Percentiles rank a stretch among this genome's conserved stretches.
These are phyloP conservation scores for Triplophysa tibetana DNA, from an alignment of 2,113 vertebrate genomes.

Conservation along the genomic window DNA sequence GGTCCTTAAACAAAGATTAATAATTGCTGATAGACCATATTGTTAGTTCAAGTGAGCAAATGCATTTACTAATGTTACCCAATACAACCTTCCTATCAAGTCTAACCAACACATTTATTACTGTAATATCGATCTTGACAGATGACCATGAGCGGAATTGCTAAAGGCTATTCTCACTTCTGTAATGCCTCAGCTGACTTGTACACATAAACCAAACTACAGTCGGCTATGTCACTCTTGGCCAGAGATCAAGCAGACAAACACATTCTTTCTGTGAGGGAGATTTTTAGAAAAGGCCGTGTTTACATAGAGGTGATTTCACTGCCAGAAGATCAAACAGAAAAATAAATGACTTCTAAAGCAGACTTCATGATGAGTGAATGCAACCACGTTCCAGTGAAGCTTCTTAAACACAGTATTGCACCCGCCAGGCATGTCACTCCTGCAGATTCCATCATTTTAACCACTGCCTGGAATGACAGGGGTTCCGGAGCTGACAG, in stretches of 20 bases:
- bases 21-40: no score
- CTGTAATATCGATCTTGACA: neutral
- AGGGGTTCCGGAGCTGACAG: neutral
- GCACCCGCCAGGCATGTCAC: neutral
- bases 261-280: neutral
- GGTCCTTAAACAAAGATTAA: no score
- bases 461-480: neutral
- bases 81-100: no score
- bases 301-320: conserved; percentile 14
- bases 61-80: no score
- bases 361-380: conserved; percentile 3
- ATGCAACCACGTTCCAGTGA: neutral
- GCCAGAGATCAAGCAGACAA: conserved; percentile 31
- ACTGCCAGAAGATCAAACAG: conserved; percentile 3
- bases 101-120: no score
- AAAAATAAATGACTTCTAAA: conserved; percentile 16
- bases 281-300: conserved; percentile 6
- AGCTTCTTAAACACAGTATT: conserved; percentile 37
- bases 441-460: conserved; percentile 31
- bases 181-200: conserved; percentile 29
- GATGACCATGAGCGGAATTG: conserved; percentile 4
- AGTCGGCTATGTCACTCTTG: conserved; percentile 14
- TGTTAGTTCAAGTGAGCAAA: no score
- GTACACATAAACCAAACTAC: conserved; percentile 23
- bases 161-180: conserved; percentile 25